Conservation (phyloP, 2,888 invertebrate species). For the Lucinisca nassula region DNA sequence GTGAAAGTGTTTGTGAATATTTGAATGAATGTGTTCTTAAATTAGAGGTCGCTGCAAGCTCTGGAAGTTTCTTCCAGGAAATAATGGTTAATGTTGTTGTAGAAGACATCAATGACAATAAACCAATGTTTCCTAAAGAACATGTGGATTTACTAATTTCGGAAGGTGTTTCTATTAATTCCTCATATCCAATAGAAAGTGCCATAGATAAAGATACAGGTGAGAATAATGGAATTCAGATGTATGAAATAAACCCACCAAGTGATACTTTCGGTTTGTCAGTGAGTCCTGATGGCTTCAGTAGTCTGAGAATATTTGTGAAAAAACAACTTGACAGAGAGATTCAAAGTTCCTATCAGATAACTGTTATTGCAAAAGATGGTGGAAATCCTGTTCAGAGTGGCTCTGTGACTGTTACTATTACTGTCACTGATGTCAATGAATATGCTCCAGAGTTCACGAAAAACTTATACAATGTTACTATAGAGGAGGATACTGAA, state of each 20-base stretch:
- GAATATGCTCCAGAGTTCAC: constrained; percentile 65
- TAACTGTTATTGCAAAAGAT: constrained; percentile 63
- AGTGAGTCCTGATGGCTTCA: constrained; percentile 45
- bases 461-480: constrained; percentile 43
- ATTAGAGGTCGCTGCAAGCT: constrained; percentile 45
- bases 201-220: constrained; percentile 64
- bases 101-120: constrained; percentile 77
- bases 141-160: constrained; percentile 38
- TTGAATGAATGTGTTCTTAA: constrained; percentile 43
- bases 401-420: constrained; percentile 55
- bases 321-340: constrained; percentile 67
- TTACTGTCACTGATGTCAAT: constrained; percentile 66
- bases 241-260: constrained; percentile 52
- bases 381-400: constrained; percentile 56
- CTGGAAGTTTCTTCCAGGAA: constrained; percentile 52
- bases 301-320: constrained; percentile 57
- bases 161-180: constrained; percentile 50
- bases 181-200: constrained; percentile 38
- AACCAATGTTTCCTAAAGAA: constrained; percentile 69
- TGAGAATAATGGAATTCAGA: constrained; percentile 59
- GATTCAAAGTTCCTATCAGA: constrained; percentile 51
- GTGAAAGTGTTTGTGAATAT: constrained; percentile 55
- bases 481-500: constrained; percentile 58
- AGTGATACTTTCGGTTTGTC: constrained; percentile 55
- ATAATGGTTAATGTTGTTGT: constrained; percentile 71